Base-by-base conservation (phyloP, 2,113 vertebrate species). In the Falcunculus frontatus region DNA sequence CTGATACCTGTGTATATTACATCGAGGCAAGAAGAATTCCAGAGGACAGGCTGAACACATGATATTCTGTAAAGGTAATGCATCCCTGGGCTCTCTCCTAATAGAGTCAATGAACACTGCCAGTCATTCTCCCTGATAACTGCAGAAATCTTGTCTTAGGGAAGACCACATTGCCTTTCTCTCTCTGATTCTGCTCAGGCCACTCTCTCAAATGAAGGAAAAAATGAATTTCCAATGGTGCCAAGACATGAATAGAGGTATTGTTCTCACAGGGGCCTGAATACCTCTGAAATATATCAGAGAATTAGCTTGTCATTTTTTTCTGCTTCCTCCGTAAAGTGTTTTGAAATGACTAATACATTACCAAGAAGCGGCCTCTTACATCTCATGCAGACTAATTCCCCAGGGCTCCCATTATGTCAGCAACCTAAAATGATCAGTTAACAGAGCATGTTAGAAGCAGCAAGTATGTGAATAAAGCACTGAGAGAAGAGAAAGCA, bases 301-400 rank as follows among this genome's bases (percentile, higher is more conserved):
- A 78, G 81, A 94, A 78, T 83, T 93, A 95, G 92, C 80, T 87
- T 90, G 82, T 96, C 96, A 93, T 93, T 92, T 95, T 80, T 73
- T 92, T 77, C 49, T 87, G 50, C 84, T 96, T 94, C 89, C 96
- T 94, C 37, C 6, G 65, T 70, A 67, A 96, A 94, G 90, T 95
- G 93, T 96, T 97, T 97, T 96, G 89, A 96, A 97, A 95, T 95
- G 78, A 96, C 93, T 94, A 90, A 96, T 97, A 95, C 76, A 87
- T 96, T 96, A 96, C 78, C 80, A 94, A 94, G 70, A 84, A 85
- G 89, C 59, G 59, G 96, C 63, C 94, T 96, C 90, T 97, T 93
- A 93, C 91, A 96, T 96, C 93, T 95, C 65, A 33, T 62, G 69
- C 56, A 91, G 57, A 76, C 52, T 64, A 93, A 96, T 96, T 97